Evolutionary conservation across 2,888 invertebrate genomes (phyloP), one percentile per base, ranked within the genome.

Genomic region (Troides helena): DNA sequence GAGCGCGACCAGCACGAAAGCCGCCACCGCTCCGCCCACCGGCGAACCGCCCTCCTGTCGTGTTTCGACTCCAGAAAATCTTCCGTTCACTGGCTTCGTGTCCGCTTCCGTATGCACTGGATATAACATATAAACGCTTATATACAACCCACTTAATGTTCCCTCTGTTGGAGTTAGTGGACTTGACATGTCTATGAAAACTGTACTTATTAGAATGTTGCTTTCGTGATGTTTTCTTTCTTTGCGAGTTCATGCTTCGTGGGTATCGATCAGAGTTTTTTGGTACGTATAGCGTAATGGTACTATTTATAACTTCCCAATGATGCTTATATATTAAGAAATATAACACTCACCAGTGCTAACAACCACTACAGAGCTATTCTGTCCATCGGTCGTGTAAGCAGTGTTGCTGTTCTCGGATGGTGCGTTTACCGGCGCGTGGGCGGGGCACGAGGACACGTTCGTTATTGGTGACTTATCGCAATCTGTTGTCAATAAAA

Each of bases 1-100:
- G 62, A 97, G 85, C 0, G 95, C 94, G 67, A 97, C 85, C 39
- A 96, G 89, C 62, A 97, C 92, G 76, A 97, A 89, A 25, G 97
- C 95, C 7, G 95, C 95, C 63, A 97, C 93, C 30, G 89, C 92
- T 21, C 88, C 88, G 50, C 91, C 89, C 7, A 88, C 75, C 0
- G 85, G 77, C 0, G 83, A 84, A 12, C 73, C 77, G 0, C 79
- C 74, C 43, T 73, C 70, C 62, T 23, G 72, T 59, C 21, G 46
- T 68, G n/a, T 74, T 53, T 17, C 69, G 58, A 25, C 74, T 71
- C 7, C 67, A 68, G 67, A 36, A 68, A 23, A 59, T 70, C 8
- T 63, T 23, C 12, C 63, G 18, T 43, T 59, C 30, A 67, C 70
- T 36, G 66, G 59, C 36, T 72, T 74, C 58, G 0, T 71, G 23